A percentile compares a stretch with the other conserved stretches of the same genome.
Conservation (phyloP, 2,888 invertebrate genomes). For the Philereme vetulata region DNA sequence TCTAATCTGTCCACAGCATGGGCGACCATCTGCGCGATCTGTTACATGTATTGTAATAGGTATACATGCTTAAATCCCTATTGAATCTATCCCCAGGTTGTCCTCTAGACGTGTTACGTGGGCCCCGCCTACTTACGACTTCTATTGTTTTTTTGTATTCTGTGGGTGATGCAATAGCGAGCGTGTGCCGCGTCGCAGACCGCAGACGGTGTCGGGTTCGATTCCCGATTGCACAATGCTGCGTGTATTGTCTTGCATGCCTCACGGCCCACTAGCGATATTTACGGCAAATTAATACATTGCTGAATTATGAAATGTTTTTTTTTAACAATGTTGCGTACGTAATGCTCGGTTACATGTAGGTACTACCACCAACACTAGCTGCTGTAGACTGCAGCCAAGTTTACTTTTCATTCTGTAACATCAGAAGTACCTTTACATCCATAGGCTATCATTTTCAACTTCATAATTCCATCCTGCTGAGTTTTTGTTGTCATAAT, state of each 20-base stretch:
- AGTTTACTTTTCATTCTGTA: conserved; percentile 6
- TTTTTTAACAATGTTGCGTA: conserved; percentile 20
- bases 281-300: conserved; percentile 37
- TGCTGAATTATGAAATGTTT: conserved; percentile 22
- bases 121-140: too few species aligned
- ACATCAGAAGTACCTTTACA: neutral
- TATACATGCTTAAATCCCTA: too few species aligned
- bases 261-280: conserved; percentile 44
- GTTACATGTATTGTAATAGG: too few species aligned
- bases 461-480: conserved; percentile 14
- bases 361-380: neutral
- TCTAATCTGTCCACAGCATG: too few species aligned
- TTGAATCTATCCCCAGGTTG: too few species aligned
- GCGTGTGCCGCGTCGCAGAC: conserved; percentile 53
- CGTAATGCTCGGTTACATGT: conserved; percentile 20
- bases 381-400: neutral
- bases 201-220: conserved; percentile 52
- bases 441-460: conserved; percentile 8
- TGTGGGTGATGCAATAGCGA: conserved; percentile 47
- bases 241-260: conserved; percentile 49
- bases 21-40: too few species aligned
- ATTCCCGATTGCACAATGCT: conserved; percentile 59
- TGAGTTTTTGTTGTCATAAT: conserved; percentile 20
- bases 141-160: too few species aligned
- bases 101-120: too few species aligned